phyloP scores from a whole-genome alignment of 2,797 vertebrate species.

The Melanotaenia boesemani region DNA sequence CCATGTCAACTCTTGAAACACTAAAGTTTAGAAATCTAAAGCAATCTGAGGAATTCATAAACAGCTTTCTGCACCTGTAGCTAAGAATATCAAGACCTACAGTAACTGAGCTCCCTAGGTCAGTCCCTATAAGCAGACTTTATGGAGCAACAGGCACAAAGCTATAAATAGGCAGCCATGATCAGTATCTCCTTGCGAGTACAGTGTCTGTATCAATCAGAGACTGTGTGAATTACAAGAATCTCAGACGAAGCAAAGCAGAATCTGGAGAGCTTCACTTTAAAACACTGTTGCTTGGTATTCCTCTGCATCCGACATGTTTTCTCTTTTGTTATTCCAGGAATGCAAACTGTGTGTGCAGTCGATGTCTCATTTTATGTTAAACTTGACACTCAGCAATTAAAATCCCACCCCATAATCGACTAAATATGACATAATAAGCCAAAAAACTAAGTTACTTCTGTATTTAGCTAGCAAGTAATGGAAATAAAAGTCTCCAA shows the following conservation, averaged over 20 bases:
- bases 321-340: not conserved
- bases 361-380: not conserved
- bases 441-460: not conserved
- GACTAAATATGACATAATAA: not conserved
- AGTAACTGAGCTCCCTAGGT: not conserved
- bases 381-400: not conserved
- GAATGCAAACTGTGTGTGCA: conserved; percentile 5
- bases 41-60: conserved; percentile 26
- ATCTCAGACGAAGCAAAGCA: not conserved
- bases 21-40: not conserved
- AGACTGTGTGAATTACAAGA: not conserved
- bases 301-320: not conserved
- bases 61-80: conserved; percentile 22
- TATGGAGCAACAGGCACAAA: conserved; percentile 2
- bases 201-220: conserved; percentile 34
- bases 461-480: not conserved
- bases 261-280: conserved; percentile 40
- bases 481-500: no score
- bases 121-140: conserved; percentile 5
- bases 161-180: conserved; percentile 47
- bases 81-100: conserved; percentile 34
- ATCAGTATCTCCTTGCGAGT: not conserved
- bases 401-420: not conserved
- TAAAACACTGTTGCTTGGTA: not conserved
- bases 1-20: conserved; percentile 7